Evolutionary conservation across 2,888 invertebrate genomes (phyloP), one percentile per base, ranked within the genome.

Genomic region (Agonum fuliginosum): DNA sequence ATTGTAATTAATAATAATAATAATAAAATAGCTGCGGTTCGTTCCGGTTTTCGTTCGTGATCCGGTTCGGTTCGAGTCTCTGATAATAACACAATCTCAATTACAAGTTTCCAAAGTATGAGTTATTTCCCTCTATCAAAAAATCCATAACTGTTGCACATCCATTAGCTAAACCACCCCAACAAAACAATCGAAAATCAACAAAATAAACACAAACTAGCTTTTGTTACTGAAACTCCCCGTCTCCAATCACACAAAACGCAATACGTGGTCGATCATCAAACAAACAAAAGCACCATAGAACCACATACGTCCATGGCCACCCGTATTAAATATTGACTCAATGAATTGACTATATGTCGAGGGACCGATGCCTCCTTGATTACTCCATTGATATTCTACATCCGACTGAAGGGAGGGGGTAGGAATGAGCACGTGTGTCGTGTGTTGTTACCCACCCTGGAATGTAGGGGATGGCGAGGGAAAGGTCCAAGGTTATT

Each of bases 331-430:
- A 70, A 70, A 70, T 70, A 70, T 70, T 70, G 27, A 70, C 70
- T 12, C 46, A 27, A 70, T 17, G 30, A 70, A 70, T 70, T 70
- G 70, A 70, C 48, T 70, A 70, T 70, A 14, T 46, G 19, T 19
- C 65, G 19, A n/a, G 19, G 8, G 24, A 27, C 10, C 62, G 30
- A 27, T 30, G 65, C n/a, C 34, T 65, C 34, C 46, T 27, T 70
- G 46, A 70, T 70, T 70, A 46, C 46, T 70, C 46, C 14, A 70
- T 70, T 70, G 70, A 70, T 46, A 70, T 70, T 70, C 70, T 70
- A 70, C 22, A 12, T 70, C 14, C 46, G 46, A 30, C 4, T 12
- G 6, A 2, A 54, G 17, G 14, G 27, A 27, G 65, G 65, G 14
- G 30, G 12, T 17, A 34, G 3, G 43, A 30, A 24, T 69, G n/a